phyloP scores from a whole-genome alignment of 2,888 invertebrate genomes.

The Cerastis leucographa region DNA sequence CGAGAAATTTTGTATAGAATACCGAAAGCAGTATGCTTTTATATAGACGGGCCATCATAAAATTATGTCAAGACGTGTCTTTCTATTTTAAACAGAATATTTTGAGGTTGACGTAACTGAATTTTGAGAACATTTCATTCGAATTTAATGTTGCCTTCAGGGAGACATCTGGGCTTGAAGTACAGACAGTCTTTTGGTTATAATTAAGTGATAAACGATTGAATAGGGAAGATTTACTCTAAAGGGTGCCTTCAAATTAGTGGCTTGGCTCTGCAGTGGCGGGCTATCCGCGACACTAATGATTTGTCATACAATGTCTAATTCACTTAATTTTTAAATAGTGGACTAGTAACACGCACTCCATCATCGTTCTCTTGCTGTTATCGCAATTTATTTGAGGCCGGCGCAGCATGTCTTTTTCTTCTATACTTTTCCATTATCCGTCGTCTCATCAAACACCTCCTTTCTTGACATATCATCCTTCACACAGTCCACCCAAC shows the following conservation, averaged over 20 bases:
- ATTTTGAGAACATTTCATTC: slow-evolving; percentile 36
- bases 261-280: background rate
- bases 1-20: slow-evolving; percentile 44
- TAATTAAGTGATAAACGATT: slow-evolving; percentile 7
- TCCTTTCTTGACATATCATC: too few species aligned
- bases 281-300: background rate
- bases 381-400: too few species aligned
- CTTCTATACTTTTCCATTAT: too few species aligned
- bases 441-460: too few species aligned
- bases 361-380: too few species aligned
- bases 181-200: background rate
- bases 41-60: slow-evolving; percentile 16
- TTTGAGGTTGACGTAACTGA: slow-evolving; percentile 17
- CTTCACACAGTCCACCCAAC: too few species aligned
- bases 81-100: slow-evolving; percentile 19
- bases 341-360: too few species aligned
- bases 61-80: slow-evolving; percentile 38
- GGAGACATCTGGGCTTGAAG: background rate
- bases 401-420: too few species aligned
- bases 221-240: background rate
- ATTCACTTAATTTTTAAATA: too few species aligned
- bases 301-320: too few species aligned
- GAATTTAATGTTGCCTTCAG: slow-evolving; percentile 12
- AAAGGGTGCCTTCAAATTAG: background rate
- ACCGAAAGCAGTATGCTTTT: slow-evolving; percentile 29